These are phyloP conservation scores for Seriola quinqueradiata DNA, from an alignment of 2,113 vertebrate species.

Conservation along the genomic window DNA sequence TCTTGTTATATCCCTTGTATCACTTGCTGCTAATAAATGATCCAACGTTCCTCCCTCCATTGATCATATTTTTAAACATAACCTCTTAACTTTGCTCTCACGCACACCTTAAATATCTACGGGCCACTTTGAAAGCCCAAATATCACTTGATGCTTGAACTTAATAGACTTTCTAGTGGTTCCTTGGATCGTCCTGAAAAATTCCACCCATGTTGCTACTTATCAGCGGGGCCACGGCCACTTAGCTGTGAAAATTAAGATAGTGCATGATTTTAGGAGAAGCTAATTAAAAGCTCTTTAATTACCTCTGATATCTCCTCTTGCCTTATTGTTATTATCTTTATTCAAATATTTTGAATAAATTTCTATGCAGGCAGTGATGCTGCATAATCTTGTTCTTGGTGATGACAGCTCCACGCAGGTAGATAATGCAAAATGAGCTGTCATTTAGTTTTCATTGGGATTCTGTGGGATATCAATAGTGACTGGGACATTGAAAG, in stretches of 20 bases:
- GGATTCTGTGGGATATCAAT: background rate
- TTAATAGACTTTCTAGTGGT: too few species aligned
- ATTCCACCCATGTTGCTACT: too few species aligned
- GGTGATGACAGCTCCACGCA: background rate
- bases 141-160: too few species aligned
- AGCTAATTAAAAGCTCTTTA: constrained; percentile 18
- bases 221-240: background rate
- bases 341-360: background rate
- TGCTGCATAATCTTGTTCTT: background rate
- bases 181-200: background rate
- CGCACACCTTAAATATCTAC: too few species aligned
- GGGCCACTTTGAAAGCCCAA: too few species aligned
- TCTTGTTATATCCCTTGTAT: too few species aligned
- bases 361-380: background rate
- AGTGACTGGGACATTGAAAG: background rate
- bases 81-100: background rate
- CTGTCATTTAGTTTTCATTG: background rate
- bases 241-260: constrained; percentile 16
- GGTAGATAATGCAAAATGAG: background rate
- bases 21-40: background rate
- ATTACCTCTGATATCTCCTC: constrained; percentile 6
- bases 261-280: background rate
- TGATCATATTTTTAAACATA: background rate
- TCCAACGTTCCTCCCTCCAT: background rate
- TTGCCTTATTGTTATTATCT: background rate